A percentile compares a stretch with the other conserved stretches of the same genome.
phyloP scores from a whole-genome alignment of 2,888 invertebrate species.

The Hydrotaea cyrtoneurina region DNA sequence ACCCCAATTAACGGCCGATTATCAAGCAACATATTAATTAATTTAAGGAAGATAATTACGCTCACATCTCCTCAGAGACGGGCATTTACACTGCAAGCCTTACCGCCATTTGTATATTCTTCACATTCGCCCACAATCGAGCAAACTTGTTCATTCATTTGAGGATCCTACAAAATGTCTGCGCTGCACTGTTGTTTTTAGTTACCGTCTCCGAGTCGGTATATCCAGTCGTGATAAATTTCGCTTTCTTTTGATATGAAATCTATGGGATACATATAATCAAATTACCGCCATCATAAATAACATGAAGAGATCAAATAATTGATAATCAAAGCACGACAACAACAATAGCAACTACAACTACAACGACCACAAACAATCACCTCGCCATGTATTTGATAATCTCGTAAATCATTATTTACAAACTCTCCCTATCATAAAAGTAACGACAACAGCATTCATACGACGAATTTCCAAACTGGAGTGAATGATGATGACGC shows the following conservation, averaged over 20 bases:
- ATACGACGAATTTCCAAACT: slow-evolving; percentile 28
- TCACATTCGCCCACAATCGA: too few species aligned
- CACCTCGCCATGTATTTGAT: slow-evolving; percentile 7
- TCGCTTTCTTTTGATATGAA: slow-evolving; percentile 29
- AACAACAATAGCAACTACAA: background rate
- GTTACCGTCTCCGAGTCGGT: background rate
- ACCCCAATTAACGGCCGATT: too few species aligned
- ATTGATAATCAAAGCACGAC: slow-evolving; percentile 23
- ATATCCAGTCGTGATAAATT: slow-evolving; percentile 16
- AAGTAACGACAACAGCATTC: slow-evolving; percentile 21
- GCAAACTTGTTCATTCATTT: too few species aligned
- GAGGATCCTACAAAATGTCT: too few species aligned
- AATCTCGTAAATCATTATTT: slow-evolving; percentile 41
- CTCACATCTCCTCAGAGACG: too few species aligned
- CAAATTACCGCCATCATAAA: slow-evolving; percentile 33
- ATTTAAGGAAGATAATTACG: too few species aligned
- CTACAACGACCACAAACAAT: background rate
- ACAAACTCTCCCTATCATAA: slow-evolving; percentile 27
- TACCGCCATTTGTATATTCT: too few species aligned
- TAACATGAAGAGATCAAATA: slow-evolving; percentile 39
- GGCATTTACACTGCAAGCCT: too few species aligned
- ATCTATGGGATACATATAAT: slow-evolving; percentile 34
- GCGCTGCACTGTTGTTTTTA: too few species aligned
- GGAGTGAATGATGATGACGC: slow-evolving; percentile 30
- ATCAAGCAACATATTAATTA: too few species aligned